Evolutionary conservation across 2,888 invertebrate genomes (phyloP), one percentile per base, ranked within the genome.

Genomic region (Macaria notata): DNA sequence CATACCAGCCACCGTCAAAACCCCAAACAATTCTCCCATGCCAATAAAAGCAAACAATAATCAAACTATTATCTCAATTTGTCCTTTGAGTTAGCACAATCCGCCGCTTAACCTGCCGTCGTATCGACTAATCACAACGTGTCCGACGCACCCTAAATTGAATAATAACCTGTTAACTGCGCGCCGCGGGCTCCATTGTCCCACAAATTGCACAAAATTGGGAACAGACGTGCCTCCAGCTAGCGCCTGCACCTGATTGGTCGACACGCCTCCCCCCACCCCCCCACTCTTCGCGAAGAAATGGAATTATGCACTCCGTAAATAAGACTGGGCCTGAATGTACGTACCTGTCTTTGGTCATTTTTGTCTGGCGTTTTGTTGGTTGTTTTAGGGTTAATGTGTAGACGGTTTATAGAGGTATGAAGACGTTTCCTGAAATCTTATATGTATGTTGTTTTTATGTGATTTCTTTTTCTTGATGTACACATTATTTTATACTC

Each of bases 201-300:
- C 78, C 76, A 75, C 81, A 89, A 88, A 88, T 88, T 90, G 87
- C 82, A 80, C 81, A 84, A 89, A 88, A 89, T 88, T 89, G 88
- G 75, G 82, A 83, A 76, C 86, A 83, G 84, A 80, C 76, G 43
- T 31, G 78, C 79, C 33, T 36, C 33, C 33, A 7, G 4, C 33
- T 0, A 19, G 19, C 7, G 84, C 82, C 87, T 89, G 87, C 85
- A 80, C 79, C 81, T 83, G 90, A 91, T 90, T 88, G 90, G 89
- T 85, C 79, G 87, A 69, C 80, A 79, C 86, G 84, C 87, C 84
- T 72, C 69, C 69, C 63, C 44, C 44, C 9, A 70, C 70, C 61
- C 64, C 60, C 7, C 55, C 55, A 66, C 67, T 65, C 66, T 64
- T 59, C 70, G 71, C 71, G 73, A 83, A 86, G 85, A 86, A 86